Percentiles rank a stretch among this genome's conserved stretches.
These are phyloP conservation scores for Arenaria interpres DNA, from an alignment of 2,113 vertebrate species.

Conservation along the genomic window DNA sequence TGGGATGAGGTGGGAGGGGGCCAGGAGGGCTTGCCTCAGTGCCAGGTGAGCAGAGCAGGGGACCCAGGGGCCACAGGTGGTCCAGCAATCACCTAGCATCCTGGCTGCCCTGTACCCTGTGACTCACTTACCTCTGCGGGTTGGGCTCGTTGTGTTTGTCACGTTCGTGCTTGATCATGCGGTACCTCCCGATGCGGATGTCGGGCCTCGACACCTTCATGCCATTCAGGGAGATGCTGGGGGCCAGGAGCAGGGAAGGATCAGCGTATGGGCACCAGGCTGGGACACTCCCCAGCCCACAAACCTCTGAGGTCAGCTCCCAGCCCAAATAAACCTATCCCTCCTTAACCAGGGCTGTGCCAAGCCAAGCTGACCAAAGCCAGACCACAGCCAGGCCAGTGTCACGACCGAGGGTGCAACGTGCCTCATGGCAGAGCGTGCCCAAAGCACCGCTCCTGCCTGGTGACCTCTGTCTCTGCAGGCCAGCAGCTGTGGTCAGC, in stretches of 20 bases:
- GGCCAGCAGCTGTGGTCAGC: not conserved
- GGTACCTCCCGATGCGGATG: slow-evolving; percentile 94
- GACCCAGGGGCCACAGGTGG: rapidly evolving
- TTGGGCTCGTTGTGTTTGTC: slow-evolving; percentile 99
- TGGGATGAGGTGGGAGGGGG: not conserved
- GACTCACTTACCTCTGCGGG: slow-evolving; percentile 93
- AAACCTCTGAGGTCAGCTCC: not conserved
- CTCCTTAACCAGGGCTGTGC: not conserved
- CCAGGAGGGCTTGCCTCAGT: not conserved
- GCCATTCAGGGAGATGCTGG: slow-evolving; percentile 96
- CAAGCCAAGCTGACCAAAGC: not conserved
- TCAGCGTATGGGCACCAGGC: not conserved
- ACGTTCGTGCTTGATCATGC: slow-evolving; percentile 99
- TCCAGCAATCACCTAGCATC: rapidly evolving
- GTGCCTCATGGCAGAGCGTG: not conserved
- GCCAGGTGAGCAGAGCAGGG: not conserved
- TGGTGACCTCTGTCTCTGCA: not conserved
- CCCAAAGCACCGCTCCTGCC: rapidly evolving
- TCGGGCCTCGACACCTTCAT: slow-evolving; percentile 99
- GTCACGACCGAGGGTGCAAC: rapidly evolving
- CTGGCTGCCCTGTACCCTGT: not conserved
- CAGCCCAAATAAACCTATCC: not conserved
- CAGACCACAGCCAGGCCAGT: not conserved
- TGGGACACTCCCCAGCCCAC: not conserved
- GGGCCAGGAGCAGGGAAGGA: not conserved